A percentile compares a stretch with the other conserved stretches of the same genome.
These are phyloP conservation scores for Hydrocynus forskahlii DNA, from an alignment of 2,797 vertebrate species.

Conservation along the genomic window DNA sequence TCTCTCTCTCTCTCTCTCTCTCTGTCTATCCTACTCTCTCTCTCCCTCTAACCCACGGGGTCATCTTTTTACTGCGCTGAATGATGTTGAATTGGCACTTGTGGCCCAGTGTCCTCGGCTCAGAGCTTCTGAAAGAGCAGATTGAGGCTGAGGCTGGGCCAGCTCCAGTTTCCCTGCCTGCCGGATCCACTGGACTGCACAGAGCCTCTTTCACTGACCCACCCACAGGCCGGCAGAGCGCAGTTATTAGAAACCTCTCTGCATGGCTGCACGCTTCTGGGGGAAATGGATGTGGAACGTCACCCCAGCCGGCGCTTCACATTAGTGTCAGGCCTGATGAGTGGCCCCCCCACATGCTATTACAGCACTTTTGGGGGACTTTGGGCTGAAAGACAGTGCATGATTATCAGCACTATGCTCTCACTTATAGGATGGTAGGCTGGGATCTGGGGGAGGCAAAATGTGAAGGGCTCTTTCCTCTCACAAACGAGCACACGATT, in stretches of 20 bases:
- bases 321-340: constrained; percentile 45
- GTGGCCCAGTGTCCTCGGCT: constrained; percentile 4
- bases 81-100: constrained; percentile 28
- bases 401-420: constrained; percentile 51
- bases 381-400: constrained; percentile 34
- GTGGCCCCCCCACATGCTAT: constrained; percentile 43
- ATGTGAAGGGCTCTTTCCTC: constrained; percentile 51
- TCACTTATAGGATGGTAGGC: constrained; percentile 46
- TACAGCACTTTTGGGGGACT: constrained; percentile 56
- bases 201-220: constrained; percentile 44
- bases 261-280: constrained; percentile 45
- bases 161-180: constrained; percentile 6
- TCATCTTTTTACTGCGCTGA: constrained; percentile 37
- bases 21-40: background rate
- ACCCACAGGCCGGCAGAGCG: constrained; percentile 16
- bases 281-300: constrained; percentile 42
- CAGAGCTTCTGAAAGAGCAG: constrained; percentile 39
- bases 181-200: constrained; percentile 33
- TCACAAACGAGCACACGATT: constrained; percentile 50
- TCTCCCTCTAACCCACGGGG: background rate
- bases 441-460: constrained; percentile 46
- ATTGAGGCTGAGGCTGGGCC: constrained; percentile 22
- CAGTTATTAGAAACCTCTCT: constrained; percentile 52
- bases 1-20: background rate
- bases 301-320: constrained; percentile 31